Evolutionary conservation across 2,888 invertebrate species (phyloP).

Genomic region (Crocallis elinguaria): DNA sequence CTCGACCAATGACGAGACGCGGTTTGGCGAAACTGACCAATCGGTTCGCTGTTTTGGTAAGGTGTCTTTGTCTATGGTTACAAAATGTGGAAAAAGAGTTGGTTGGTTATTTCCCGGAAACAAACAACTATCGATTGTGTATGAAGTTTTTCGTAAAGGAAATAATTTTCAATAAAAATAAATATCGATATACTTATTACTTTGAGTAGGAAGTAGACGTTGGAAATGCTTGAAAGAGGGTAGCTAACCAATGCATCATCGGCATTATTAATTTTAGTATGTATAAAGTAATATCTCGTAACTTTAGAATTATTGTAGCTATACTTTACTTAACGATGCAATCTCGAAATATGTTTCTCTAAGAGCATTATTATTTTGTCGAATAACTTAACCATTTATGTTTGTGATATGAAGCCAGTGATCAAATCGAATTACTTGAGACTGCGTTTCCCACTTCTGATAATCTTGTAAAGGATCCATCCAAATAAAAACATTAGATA

Average conservation of each 20-base stretch:
- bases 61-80: not conserved
- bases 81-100: not conserved
- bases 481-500: conserved; percentile 69
- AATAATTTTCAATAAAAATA: too few species aligned
- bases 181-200: too few species aligned
- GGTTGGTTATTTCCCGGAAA: not conserved
- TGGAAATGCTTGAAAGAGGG: not conserved
- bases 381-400: conserved; percentile 30
- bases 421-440: conserved; percentile 66
- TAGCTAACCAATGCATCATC: conserved; percentile 29
- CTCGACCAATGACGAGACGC: conserved; percentile 1
- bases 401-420: conserved; percentile 70
- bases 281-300: conserved; percentile 37
- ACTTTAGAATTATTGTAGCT: conserved; percentile 37
- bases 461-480: conserved; percentile 72
- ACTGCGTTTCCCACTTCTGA: conserved; percentile 62
- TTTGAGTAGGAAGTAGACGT: not conserved
- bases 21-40: not conserved
- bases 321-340: conserved; percentile 38
- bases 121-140: too few species aligned
- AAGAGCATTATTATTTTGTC: conserved; percentile 13
- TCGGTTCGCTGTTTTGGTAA: not conserved
- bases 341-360: conserved; percentile 35
- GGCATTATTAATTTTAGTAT: conserved; percentile 42
- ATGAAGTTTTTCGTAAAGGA: too few species aligned